phyloP scores from a whole-genome alignment of 1,140 invertebrate genomes.

The Gonioctena quinquepunctata region DNA sequence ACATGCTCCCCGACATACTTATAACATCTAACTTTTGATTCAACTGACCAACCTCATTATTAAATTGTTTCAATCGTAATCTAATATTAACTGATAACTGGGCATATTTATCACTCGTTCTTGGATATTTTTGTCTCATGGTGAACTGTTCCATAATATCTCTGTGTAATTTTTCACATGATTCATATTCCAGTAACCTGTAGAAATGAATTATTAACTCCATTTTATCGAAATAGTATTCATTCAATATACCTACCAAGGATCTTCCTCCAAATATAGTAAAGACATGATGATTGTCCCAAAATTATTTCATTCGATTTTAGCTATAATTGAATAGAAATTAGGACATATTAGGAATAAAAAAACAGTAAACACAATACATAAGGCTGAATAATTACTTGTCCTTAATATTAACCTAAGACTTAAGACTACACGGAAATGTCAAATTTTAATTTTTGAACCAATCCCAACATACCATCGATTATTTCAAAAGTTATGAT shows the following conservation, averaged over 20 bases:
- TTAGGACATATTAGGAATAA: no score
- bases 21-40: conserved; percentile 62
- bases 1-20: conserved; percentile 58
- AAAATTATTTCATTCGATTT: not conserved
- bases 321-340: no score
- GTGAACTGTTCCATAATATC: conserved; percentile 67
- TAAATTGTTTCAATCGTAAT: conserved; percentile 66
- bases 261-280: conserved; percentile 48
- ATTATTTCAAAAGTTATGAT: no score
- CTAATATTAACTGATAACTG: conserved; percentile 64
- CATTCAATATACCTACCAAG: conserved; percentile 42
- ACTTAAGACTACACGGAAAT: no score
- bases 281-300: conserved; percentile 41
- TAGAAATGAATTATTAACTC: conserved; percentile 34
- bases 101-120: conserved; percentile 60
- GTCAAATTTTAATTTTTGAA: no score
- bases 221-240: no score
- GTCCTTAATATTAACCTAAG: no score
- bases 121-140: conserved; percentile 59
- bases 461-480: no score
- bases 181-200: conserved; percentile 69
- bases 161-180: conserved; percentile 66
- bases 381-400: no score
- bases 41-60: conserved; percentile 63
- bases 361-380: not conserved